A percentile compares a stretch with the other conserved stretches of the same genome.
Evolutionary conservation across 2,888 invertebrate species (phyloP).

Genomic region (Melieria crassipennis): DNA sequence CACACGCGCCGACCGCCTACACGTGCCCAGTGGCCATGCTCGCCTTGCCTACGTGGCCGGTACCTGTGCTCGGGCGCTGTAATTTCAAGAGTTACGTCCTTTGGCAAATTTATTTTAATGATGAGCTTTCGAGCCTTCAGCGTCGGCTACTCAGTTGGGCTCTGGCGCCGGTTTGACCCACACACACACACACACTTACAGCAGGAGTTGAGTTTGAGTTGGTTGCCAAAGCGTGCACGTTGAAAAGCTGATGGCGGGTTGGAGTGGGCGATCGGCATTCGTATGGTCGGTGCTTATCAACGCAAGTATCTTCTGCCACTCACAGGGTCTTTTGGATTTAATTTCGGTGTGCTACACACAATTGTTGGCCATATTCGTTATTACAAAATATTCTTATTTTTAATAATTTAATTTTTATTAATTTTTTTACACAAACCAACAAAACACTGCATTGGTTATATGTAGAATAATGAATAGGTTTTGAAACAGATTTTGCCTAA

Average conservation of each 20-base stretch:
- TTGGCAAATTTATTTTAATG: constrained; percentile 51
- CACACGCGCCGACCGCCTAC: not conserved
- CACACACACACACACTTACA: constrained; percentile 7
- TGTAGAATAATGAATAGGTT: no score
- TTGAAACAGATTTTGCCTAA: no score
- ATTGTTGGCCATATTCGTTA: no score
- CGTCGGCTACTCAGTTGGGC: no score
- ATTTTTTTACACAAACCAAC: no score
- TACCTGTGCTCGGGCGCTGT: not conserved
- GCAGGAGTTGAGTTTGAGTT: no score
- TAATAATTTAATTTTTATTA: constrained; percentile 22
- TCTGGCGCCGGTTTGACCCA: no score
- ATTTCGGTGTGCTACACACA: constrained; percentile 12
- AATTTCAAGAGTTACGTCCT: constrained; percentile 22
- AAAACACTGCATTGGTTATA: no score
- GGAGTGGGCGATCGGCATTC: constrained; percentile 1
- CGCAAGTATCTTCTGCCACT: constrained; percentile 44
- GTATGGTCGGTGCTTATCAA: constrained; percentile 17
- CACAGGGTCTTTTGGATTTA: constrained; percentile 44
- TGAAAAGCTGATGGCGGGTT: constrained; percentile 19
- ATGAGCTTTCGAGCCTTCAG: constrained; percentile 44
- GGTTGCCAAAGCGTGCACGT: no score
- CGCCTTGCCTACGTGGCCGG: not conserved
- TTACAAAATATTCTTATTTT: constrained; percentile 44
- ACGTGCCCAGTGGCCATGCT: not conserved